Conservation (phyloP, 1,140 invertebrate species). For the Patella vulgata region DNA sequence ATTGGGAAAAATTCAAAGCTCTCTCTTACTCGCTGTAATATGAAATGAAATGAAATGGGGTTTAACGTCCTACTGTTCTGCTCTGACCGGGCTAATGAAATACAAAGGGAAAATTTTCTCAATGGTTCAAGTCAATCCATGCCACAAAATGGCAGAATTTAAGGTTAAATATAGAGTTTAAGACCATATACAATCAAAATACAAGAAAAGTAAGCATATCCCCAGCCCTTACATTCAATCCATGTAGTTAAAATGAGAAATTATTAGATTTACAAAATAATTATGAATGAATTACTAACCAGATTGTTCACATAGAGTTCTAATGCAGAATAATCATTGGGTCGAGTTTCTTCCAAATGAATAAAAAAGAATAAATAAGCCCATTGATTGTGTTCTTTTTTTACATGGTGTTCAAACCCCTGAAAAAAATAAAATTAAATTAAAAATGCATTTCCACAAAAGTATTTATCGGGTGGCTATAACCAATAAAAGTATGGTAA, state of each 20-base stretch:
- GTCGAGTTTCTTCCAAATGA: constrained; percentile 57
- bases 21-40: constrained; percentile 48
- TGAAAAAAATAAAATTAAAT: constrained; percentile 22
- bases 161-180: too few species aligned
- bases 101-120: background rate
- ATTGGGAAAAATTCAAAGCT: constrained; percentile 62
- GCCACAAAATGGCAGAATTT: too few species aligned
- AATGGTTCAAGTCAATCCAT: background rate
- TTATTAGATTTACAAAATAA: too few species aligned
- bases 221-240: too few species aligned
- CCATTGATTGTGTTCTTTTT: constrained; percentile 62
- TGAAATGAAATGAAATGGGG: background rate
- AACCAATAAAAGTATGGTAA: too few species aligned
- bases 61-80: too few species aligned
- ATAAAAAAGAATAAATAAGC: constrained; percentile 65
- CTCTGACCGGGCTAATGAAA: too few species aligned
- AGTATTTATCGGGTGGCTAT: too few species aligned
- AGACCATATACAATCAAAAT: too few species aligned
- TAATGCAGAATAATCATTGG: constrained; percentile 61
- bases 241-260: too few species aligned
- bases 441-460: too few species aligned
- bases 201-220: too few species aligned
- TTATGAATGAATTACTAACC: constrained; percentile 37
- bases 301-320: constrained; percentile 57
- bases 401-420: constrained; percentile 63